Base-by-base conservation (phyloP, 1,140 invertebrate species). In the Thrips palmi region DNA sequence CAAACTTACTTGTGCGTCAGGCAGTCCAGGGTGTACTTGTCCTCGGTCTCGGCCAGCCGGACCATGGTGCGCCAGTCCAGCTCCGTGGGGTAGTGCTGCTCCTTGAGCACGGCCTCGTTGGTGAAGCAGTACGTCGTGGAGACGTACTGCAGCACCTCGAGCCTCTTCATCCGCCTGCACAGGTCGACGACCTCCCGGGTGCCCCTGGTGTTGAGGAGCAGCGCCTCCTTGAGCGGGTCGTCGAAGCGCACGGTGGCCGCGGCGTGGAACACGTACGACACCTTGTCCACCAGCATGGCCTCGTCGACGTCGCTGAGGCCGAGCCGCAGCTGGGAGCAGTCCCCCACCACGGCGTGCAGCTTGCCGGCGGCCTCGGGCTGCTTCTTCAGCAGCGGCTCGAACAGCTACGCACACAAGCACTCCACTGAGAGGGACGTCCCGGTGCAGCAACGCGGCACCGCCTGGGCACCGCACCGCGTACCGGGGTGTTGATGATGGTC, bases 121-220 rank as follows among this genome's bases (percentile, higher is more conserved):
- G 63, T 65, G 51, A 87, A 81, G 4, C 70, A 69, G 47, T 82
- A 89, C 0, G 79, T 75, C 0, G 85, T 82, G 3, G 83, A 87
- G 0, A 88, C 70, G 52, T 88, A 79, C 0, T 80, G 50, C 10
- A 83, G 53, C 50, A 75, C 71, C 59, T 74, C 70, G 3, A 80
- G 55, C 44, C 74, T 59, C 37, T 62, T 61, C 60, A 80, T 73
- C 51, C 70, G 59, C 52, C 67, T 69, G 6, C 65, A 64, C 22
- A 76, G 55, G 25, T 65, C 50, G 2, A 76, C 38, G 18, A 77
- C 50, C 25, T 68, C 59, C 43, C 67, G 66, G 0, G 69, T 71
- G 7, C 67, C 70, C 34, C 59, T 56, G 1, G 75, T 60, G 47
- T 78, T 78, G 19, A 71, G 68, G 20, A 63, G 58, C 15, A 68